phyloP scores from a whole-genome alignment of 2,113 vertebrate species.

The Siniperca chuatsi region DNA sequence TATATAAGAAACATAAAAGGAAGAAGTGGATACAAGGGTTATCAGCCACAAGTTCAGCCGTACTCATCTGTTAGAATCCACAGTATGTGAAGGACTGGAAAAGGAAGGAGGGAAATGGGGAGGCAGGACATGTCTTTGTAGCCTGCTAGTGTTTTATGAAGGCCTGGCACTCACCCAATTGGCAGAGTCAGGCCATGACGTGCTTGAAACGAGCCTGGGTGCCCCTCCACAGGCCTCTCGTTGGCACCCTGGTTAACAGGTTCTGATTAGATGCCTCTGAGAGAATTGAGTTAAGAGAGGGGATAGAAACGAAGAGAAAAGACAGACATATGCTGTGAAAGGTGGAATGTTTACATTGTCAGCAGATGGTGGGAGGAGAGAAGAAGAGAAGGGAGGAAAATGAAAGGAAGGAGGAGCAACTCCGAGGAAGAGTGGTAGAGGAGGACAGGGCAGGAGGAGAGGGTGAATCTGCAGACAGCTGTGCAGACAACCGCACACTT shows the following conservation, averaged over 20 bases:
- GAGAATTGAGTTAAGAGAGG: slow-evolving; percentile 38
- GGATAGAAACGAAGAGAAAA: slow-evolving; percentile 50
- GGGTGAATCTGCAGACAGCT: slow-evolving; percentile 77
- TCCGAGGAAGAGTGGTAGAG: slow-evolving; percentile 58
- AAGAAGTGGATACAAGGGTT: slow-evolving; percentile 32
- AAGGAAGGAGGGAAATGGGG: slow-evolving; percentile 42
- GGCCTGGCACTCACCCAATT: slow-evolving; percentile 77
- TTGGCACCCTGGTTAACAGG: slow-evolving; percentile 56
- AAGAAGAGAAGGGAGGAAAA: slow-evolving; percentile 52
- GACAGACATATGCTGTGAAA: slow-evolving; percentile 49
- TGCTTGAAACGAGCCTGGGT: slow-evolving; percentile 50
- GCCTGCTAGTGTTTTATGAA: slow-evolving; percentile 74
- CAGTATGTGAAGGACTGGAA: slow-evolving; percentile 44
- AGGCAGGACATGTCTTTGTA: slow-evolving; percentile 61
- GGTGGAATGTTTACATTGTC: slow-evolving; percentile 75
- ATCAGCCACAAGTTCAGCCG: slow-evolving; percentile 40
- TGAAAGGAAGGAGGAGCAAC: slow-evolving; percentile 68
- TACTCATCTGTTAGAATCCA: slow-evolving; percentile 34
- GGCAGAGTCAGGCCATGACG: slow-evolving; percentile 63
- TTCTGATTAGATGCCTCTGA: slow-evolving; percentile 52
- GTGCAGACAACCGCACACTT: slow-evolving; percentile 58
- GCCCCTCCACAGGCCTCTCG: slow-evolving; percentile 74
- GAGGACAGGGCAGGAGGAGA: slow-evolving; percentile 65
- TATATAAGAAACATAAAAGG: slow-evolving; percentile 33
- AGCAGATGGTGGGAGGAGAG: slow-evolving; percentile 72